A percentile compares a stretch with the other conserved stretches of the same genome.
Evolutionary conservation across 2,797 vertebrate species (phyloP).

Genomic region (Pangasius larnaudii): DNA sequence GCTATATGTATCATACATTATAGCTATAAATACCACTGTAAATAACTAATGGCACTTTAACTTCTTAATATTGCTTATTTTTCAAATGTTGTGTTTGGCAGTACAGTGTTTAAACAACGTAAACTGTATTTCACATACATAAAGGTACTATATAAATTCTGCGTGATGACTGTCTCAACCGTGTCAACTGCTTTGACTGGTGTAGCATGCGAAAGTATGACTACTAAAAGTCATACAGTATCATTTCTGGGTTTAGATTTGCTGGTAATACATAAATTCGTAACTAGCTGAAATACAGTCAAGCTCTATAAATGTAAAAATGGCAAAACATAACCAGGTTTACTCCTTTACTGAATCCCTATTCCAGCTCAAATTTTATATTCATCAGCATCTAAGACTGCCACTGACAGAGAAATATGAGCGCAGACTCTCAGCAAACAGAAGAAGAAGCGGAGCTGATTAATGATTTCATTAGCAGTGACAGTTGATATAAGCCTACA

Average conservation of each 20-base stretch:
- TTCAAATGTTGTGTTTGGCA: not conserved
- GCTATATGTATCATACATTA: not conserved
- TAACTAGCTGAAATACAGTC: slow-evolving; percentile 28
- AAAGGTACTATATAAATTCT: not conserved
- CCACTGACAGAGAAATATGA: slow-evolving; percentile 51
- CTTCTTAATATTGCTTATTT: not conserved
- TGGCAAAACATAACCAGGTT: slow-evolving; percentile 35
- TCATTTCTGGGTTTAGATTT: not conserved
- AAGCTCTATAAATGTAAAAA: slow-evolving; percentile 29
- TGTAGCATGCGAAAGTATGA: not conserved
- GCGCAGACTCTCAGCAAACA: slow-evolving; percentile 44
- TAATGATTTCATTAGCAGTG: slow-evolving; percentile 55
- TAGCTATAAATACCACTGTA: not conserved
- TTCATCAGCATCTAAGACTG: slow-evolving; percentile 48
- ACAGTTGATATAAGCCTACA: slow-evolving; percentile 38
- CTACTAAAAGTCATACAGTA: not conserved
- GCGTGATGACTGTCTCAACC: not conserved
- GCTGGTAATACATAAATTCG: slow-evolving; percentile 9
- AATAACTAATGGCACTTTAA: not conserved
- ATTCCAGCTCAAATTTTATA: slow-evolving; percentile 36
- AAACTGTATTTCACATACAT: not conserved
- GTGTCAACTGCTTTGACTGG: not conserved
- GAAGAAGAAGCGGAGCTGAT: slow-evolving; percentile 45
- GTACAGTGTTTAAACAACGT: not conserved
- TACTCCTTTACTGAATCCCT: slow-evolving; percentile 32